Base-by-base conservation (phyloP, 2,888 invertebrate genomes). In the Apotomis turbidana region DNA sequence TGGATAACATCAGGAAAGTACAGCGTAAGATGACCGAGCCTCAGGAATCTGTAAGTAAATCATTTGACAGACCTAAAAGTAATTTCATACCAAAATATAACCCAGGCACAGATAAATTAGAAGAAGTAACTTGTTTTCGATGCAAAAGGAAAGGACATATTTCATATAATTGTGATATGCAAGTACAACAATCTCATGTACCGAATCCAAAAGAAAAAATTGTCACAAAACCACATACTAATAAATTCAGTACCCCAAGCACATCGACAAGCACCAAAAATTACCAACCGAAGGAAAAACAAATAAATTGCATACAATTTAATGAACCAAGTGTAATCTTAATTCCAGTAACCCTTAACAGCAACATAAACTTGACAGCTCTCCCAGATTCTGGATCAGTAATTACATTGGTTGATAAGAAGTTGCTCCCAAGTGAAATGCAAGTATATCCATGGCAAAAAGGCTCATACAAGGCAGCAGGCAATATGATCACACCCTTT, bases 21-120 rank as follows among this genome's bases (percentile, higher is more conserved):
- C 15, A 15, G 15, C 15, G 15, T 15, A 15, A 15, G 15, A 15
- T 15, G 15, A 15, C 15, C 15, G 15, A 15, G 15, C 15, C 0
- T 15, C 15, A 15, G 15, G 49, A 13, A 10, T 10, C 10, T n/a
- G 59, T 59, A 58, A 58, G 38, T 15, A 15, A 15, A 15, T 1
- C 15, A 15, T 15, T 15, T 15, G 15, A 15, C 27, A 15, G 4
- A 15, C 15, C 15, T 15, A 15, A 15, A 15, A 15, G 15, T 15
- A 15, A 55, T 5, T 64, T 64, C 10, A 64, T 62, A 5, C 61
- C 61, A 36, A 51, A 62, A 51, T 62, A 36, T 51, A 62, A 62
- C 15, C 60, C 60, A 1, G 15, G 15, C 15, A 15, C 44, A 60
- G 15, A 9, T n/a, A 15, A 27, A 55, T 13, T 44, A 44, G 3